Percentiles rank a stretch among this genome's conserved stretches.
These are phyloP conservation scores for Lochmaea capreae DNA, from an alignment of 2,888 invertebrate species.

Conservation along the genomic window DNA sequence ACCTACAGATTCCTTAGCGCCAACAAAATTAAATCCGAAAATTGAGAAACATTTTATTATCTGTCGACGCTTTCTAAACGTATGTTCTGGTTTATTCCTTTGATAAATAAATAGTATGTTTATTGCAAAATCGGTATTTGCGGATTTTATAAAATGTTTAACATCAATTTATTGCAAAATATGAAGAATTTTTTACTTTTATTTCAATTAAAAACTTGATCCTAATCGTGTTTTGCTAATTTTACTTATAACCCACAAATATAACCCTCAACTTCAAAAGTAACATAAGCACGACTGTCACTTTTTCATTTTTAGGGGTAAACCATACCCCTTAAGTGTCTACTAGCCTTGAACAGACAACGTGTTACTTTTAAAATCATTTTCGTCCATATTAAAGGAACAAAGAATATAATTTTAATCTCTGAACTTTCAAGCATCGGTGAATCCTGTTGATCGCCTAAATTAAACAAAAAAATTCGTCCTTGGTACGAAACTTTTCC, in stretches of 20 bases:
- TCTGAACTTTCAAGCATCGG: too few relatives aligned
- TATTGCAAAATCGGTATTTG: slow-evolving; percentile 10
- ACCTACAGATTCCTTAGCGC: slow-evolving; percentile 34
- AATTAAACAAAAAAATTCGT: background rate
- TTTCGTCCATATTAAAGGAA: background rate
- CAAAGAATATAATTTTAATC: too few relatives aligned
- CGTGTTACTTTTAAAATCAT: too few relatives aligned
- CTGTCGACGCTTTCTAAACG: slow-evolving; percentile 28
- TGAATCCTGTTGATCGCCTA: background rate
- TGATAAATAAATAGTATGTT: background rate
- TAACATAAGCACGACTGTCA: too few relatives aligned
- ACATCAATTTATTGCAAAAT: background rate
- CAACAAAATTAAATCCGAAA: slow-evolving; percentile 3
- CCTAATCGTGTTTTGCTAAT: too few relatives aligned
- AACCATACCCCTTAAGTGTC: too few relatives aligned
- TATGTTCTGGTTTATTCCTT: slow-evolving; percentile 12
- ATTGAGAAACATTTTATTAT: slow-evolving; percentile 11
- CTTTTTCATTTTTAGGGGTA: too few relatives aligned
- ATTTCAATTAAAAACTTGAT: too few relatives aligned
- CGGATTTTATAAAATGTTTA: background rate
- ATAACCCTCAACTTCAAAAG: too few relatives aligned
- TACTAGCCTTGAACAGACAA: too few relatives aligned
- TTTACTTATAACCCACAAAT: too few relatives aligned
- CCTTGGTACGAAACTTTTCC: background rate
- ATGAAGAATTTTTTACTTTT: background rate